These are phyloP conservation scores for Tromatobia lineatoria DNA, from an alignment of 2,888 invertebrate genomes.

Conservation along the genomic window DNA sequence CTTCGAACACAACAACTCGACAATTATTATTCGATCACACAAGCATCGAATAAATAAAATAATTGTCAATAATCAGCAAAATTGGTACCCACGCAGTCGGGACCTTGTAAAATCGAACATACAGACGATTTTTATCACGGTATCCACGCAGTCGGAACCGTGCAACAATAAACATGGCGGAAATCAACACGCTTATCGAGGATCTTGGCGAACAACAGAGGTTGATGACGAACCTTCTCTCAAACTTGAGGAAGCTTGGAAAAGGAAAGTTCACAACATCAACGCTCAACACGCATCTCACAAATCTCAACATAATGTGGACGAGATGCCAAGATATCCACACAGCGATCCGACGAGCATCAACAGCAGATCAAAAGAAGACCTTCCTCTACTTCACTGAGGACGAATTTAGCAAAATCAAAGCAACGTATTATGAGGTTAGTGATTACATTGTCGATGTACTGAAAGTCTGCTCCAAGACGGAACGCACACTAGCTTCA, in stretches of 20 bases:
- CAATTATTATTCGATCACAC: slow-evolving; percentile 22
- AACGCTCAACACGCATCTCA: slow-evolving; percentile 25
- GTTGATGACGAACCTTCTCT: slow-evolving; percentile 10
- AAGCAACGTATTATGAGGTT: slow-evolving; percentile 31
- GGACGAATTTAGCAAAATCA: background rate
- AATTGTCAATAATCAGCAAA: background rate
- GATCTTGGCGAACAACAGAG: slow-evolving; percentile 14
- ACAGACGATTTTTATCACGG: slow-evolving; percentile 22
- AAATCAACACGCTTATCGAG: slow-evolving; percentile 20
- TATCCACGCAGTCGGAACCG: slow-evolving; percentile 36
- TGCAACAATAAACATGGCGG: slow-evolving; percentile 8
- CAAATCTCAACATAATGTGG: slow-evolving; percentile 30
- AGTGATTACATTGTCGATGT: slow-evolving; percentile 34
- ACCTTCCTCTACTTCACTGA: background rate
- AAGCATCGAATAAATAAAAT: slow-evolving; percentile 8
- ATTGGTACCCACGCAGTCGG: slow-evolving; percentile 39
- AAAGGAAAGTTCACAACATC: slow-evolving; percentile 22
- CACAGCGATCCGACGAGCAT: background rate
- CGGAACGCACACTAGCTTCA: slow-evolving; percentile 9
- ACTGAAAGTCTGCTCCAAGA: slow-evolving; percentile 20
- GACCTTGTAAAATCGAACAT: slow-evolving; percentile 15
- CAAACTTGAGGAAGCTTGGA: slow-evolving; percentile 5
- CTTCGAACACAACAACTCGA: background rate
- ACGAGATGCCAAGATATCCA: slow-evolving; percentile 20
- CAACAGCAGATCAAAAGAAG: slow-evolving; percentile 17